Evolutionary conservation across 2,113 vertebrate species (phyloP).

Genomic region (Odocoileus virginianus): DNA sequence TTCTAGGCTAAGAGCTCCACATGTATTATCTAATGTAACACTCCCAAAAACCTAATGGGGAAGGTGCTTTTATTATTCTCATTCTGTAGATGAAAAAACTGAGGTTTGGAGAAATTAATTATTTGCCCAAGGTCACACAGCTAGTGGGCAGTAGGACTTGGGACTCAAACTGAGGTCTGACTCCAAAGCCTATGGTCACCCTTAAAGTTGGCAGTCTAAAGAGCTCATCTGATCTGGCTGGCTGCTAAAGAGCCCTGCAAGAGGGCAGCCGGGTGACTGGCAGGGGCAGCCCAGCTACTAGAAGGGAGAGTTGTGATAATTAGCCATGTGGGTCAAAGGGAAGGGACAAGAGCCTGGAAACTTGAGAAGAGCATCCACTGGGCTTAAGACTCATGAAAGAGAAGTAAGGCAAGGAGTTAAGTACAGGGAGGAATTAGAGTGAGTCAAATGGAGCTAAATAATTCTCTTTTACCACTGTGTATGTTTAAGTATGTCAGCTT

Average conservation of each 20-base stretch:
- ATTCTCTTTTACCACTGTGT: constrained; percentile 42
- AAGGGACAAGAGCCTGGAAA: not conserved
- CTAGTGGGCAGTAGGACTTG: not conserved
- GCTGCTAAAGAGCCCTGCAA: not conserved
- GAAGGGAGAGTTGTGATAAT: not conserved
- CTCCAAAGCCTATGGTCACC: not conserved
- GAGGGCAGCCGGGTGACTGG: not conserved
- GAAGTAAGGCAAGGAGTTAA: not conserved
- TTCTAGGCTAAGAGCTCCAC: not conserved
- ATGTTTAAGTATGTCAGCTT: constrained; percentile 68
- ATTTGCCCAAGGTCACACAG: not conserved
- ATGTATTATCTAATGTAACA: not conserved
- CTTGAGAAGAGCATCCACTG: not conserved
- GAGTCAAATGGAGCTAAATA: constrained; percentile 31
- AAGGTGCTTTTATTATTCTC: not conserved
- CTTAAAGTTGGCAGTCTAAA: not conserved
- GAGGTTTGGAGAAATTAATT: not conserved
- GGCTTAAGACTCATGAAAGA: not conserved
- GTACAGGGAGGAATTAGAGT: not conserved
- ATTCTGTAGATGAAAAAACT: not conserved
- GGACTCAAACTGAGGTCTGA: not conserved
- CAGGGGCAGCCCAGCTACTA: not conserved
- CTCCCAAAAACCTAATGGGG: not conserved
- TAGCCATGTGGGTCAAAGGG: constrained; percentile 34
- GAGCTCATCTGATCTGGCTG: not conserved